These are phyloP conservation scores for Hypselothyrea guttata DNA, from an alignment of 2,888 invertebrate species.

Conservation along the genomic window DNA sequence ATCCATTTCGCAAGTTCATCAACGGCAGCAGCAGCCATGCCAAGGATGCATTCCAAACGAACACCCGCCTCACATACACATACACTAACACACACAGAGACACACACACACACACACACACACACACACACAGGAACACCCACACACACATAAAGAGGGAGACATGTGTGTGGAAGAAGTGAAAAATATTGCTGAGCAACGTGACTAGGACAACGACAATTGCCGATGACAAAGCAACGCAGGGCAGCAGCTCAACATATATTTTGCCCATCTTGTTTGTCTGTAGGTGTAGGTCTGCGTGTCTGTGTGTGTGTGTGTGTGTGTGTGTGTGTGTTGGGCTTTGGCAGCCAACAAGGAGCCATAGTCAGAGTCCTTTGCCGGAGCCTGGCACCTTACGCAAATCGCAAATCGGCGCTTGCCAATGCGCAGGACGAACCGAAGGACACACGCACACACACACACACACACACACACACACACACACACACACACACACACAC, in stretches of 20 bases:
- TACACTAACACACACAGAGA: conserved; percentile 1
- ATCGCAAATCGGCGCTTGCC: conserved; percentile 69
- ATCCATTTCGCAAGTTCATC: conserved; percentile 50
- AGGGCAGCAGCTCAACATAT: conserved; percentile 16
- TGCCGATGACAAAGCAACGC: conserved; percentile 72
- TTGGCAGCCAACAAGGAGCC: conserved; percentile 55
- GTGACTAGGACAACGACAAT: conserved; percentile 70
- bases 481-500: conserved; percentile 4
- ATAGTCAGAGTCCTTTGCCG: conserved; percentile 16
- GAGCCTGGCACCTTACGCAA: conserved; percentile 72
- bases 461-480: neutral
- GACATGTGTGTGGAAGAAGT: conserved; percentile 22
- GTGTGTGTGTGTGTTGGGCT: conserved; percentile 9
- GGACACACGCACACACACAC: conserved; percentile 29
- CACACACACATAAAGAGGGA: conserved; percentile 2
- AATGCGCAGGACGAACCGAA: conserved; percentile 73
- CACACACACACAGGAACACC: conserved; percentile 2
- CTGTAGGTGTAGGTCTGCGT: conserved; percentile 24
- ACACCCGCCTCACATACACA: too few species aligned
- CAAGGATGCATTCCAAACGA: conserved; percentile 48
- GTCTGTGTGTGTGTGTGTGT: conserved; percentile 6
- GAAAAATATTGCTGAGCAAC: conserved; percentile 73
- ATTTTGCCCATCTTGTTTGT: conserved; percentile 28
- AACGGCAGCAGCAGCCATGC: conserved; percentile 10
- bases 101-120: conserved; percentile 4